Conservation (phyloP, 2,113 vertebrate species). For the Suncus etruscus region DNA sequence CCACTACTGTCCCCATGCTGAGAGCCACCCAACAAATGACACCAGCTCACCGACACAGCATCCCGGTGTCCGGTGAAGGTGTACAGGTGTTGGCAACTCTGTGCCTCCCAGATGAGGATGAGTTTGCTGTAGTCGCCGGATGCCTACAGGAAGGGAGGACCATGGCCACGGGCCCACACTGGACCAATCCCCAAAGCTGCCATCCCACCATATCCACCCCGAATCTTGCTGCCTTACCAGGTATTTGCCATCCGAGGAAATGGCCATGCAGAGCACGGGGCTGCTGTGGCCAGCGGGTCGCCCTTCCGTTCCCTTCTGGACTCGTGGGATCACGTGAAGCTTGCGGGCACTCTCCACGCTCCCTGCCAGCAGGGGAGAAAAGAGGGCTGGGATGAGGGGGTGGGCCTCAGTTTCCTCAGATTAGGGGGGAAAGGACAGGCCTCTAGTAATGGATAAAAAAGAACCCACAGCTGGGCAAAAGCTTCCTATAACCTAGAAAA, state of each 20-base stretch:
- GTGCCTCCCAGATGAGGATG: constrained; percentile 96
- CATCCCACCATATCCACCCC: accelerated
- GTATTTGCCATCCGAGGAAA: constrained; percentile 97
- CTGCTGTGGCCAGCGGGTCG: constrained; percentile 90
- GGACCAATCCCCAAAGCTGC: not conserved
- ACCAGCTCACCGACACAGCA: constrained; percentile 90
- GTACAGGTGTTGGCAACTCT: constrained; percentile 92
- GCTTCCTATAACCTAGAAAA: not conserved
- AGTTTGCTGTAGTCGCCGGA: constrained; percentile 95
- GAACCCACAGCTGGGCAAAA: no score
- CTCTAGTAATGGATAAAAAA: not conserved
- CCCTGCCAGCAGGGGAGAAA: constrained; percentile 87
- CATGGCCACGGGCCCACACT: not conserved
- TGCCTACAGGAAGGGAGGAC: constrained; percentile 86
- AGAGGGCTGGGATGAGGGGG: not conserved
- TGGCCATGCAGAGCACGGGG: constrained; percentile 94
- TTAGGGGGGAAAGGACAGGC: not conserved
- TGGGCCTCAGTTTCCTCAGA: not conserved
- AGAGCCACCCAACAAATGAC: not conserved
- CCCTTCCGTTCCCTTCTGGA: constrained; percentile 91
- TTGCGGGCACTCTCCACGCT: constrained; percentile 93
- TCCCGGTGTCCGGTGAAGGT: constrained; percentile 95
- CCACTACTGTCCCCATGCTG: not conserved
- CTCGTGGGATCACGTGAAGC: constrained; percentile 90
- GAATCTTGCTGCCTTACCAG: constrained; percentile 87